Conservation (phyloP, 64 coral and sea anemone genomes). For the Montipora foliosa region DNA sequence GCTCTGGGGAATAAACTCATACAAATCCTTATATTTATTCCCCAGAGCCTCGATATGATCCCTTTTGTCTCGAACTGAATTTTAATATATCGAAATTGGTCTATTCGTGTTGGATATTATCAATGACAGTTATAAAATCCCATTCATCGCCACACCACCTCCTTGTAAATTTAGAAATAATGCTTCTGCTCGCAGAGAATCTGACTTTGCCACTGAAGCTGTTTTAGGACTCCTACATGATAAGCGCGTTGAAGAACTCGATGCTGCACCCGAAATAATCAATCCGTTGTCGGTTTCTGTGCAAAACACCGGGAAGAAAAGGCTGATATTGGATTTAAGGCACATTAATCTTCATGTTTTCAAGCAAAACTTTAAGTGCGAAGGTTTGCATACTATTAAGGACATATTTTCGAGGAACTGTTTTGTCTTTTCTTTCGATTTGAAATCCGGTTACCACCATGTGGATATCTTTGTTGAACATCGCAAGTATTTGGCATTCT, state of each 20-base stretch:
- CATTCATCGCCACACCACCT: conserved; percentile 22
- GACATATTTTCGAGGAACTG: conserved; percentile 3
- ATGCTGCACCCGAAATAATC: conserved; percentile 19
- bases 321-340: not conserved
- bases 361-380: conserved; percentile 63
- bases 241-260: conserved; percentile 24
- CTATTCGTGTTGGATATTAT: not conserved
- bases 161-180: conserved; percentile 28
- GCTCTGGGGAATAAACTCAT: no score
- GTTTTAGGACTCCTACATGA: not conserved
- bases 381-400: conserved; percentile 36
- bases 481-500: conserved; percentile 66
- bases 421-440: conserved; percentile 61
- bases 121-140: conserved; percentile 51
- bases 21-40: no score
- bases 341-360: conserved; percentile 23
- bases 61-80: not conserved
- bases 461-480: conserved; percentile 53
- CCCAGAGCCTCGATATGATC: no score
- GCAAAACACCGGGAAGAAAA: conserved; percentile 20
- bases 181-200: conserved; percentile 25
- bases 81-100: conserved; percentile 16
- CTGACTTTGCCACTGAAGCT: conserved; percentile 26
- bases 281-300: conserved; percentile 64
- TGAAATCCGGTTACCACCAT: conserved; percentile 74